Base-by-base conservation (phyloP, 2,113 vertebrate genomes). In the Colossoma macropomum region DNA sequence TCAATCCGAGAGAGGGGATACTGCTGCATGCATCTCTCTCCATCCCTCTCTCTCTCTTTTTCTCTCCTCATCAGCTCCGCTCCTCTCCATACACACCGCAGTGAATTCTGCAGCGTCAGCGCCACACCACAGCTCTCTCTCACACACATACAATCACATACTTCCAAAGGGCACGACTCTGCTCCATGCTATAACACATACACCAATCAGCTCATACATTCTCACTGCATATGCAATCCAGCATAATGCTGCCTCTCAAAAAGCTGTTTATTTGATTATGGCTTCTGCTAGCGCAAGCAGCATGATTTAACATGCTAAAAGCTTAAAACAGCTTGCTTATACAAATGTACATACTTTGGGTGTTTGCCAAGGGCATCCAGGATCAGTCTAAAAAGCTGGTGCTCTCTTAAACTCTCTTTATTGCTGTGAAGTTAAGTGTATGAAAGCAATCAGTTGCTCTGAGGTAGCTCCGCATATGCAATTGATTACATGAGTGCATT, bases 101-200 rank as follows among this genome's bases (percentile, higher is more conserved):
- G 85, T 84, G 74, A 80, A 84, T 89, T 88, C 85, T 92, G 92
- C 89, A 77, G 87, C 66, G 70, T 89, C 87, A 90, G 89, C 78
- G 65, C 38, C 68, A 66, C 76, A 59, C 82, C 45, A 68, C 63
- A 56, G 52, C 68, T 75, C 27, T 68, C 50, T 25, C 54, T n/a
- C 69, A 15, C 48, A 56, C 62, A 38, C 73, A 8, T 62, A 75
- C 77, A 71, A 23, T 65, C 71, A 71, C 70, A 68, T 27, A 62
- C 54, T 54, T n/a, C 50, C 48, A 74, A 83, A 69, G 16, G 11
- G 28, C 52, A 23, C 3, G 21, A 59, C 38, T 73, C 32, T 59
- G n/a, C 25, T 56, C 54, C 38, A 71, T 38, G 25, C 2, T 63
- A 63, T 1, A 45, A 38, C 70, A 69, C 1, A 70, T 32, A 25